Evolutionary conservation across 2,113 vertebrate genomes (phyloP).

Genomic region (Opisthocomus hoazin): DNA sequence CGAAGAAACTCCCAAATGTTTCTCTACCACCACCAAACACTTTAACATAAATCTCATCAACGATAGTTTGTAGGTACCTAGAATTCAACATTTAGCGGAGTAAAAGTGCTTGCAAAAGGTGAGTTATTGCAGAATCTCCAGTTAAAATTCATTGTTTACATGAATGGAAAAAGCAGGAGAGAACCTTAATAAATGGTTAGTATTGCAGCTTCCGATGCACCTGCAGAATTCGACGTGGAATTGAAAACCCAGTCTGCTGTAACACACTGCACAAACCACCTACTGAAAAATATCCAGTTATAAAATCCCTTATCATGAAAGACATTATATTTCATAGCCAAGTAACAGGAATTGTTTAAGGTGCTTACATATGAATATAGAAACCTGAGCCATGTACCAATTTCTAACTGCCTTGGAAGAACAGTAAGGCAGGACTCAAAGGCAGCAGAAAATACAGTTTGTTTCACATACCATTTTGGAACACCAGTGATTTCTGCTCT

Average conservation of each 20-base stretch:
- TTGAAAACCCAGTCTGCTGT: background rate
- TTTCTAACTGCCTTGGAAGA: background rate
- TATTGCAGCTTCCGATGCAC: background rate
- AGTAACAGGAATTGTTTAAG: background rate
- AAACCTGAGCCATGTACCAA: accelerated
- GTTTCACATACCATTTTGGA: background rate
- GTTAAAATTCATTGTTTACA: background rate
- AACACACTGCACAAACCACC: background rate
- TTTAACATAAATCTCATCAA: background rate
- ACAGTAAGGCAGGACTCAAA: background rate
- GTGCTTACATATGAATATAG: background rate
- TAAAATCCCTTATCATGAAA: background rate
- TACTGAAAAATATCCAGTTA: background rate
- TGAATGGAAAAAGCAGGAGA: background rate
- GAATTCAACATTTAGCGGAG: background rate
- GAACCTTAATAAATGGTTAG: background rate
- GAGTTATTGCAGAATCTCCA: background rate
- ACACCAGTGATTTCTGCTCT: background rate
- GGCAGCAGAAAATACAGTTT: background rate
- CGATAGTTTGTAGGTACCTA: background rate
- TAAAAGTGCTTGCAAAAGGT: background rate
- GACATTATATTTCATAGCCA: background rate
- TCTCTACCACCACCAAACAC: background rate
- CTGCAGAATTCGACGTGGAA: background rate
- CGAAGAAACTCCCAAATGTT: background rate